Conservation (phyloP, 2,888 invertebrate genomes). For the Drosophila suboccidentalis region DNA sequence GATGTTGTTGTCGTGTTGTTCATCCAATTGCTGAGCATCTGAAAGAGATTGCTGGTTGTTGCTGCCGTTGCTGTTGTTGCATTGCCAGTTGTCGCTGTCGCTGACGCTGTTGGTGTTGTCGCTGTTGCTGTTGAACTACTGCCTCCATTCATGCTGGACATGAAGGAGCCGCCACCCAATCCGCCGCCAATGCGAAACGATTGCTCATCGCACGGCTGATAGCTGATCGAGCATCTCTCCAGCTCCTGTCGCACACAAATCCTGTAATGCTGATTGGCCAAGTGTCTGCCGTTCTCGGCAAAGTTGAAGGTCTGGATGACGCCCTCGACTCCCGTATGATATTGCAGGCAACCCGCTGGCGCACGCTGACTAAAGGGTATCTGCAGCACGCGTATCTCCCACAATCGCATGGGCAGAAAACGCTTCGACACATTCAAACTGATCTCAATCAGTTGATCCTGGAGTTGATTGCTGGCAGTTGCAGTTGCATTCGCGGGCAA, state of each 20-base stretch:
- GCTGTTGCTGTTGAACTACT: neutral
- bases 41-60: slow-evolving; percentile 23
- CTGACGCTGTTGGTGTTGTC: neutral
- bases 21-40: slow-evolving; percentile 37
- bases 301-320: slow-evolving; percentile 91
- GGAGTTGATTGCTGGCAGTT: slow-evolving; percentile 14
- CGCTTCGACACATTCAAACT: slow-evolving; percentile 87
- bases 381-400: slow-evolving; percentile 92
- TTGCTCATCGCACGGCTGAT: slow-evolving; percentile 91
- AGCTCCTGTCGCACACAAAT: slow-evolving; percentile 90
- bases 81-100: neutral
- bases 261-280: slow-evolving; percentile 92
- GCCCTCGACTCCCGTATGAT: slow-evolving; percentile 88
- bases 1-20: slow-evolving; percentile 32
- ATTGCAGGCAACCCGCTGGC: slow-evolving; percentile 92
- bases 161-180: slow-evolving; percentile 28
- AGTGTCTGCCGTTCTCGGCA: slow-evolving; percentile 92
- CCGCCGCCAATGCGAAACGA: slow-evolving; percentile 90
- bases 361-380: slow-evolving; percentile 92
- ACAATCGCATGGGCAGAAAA: slow-evolving; percentile 90
- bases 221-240: slow-evolving; percentile 91
- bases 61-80: neutral
- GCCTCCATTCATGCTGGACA: slow-evolving; percentile 6
- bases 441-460: slow-evolving; percentile 80
- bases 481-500: slow-evolving; percentile 39